These are phyloP conservation scores for Anoplolepis gracilipes DNA, from an alignment of 1,140 invertebrate genomes.

Conservation along the genomic window DNA sequence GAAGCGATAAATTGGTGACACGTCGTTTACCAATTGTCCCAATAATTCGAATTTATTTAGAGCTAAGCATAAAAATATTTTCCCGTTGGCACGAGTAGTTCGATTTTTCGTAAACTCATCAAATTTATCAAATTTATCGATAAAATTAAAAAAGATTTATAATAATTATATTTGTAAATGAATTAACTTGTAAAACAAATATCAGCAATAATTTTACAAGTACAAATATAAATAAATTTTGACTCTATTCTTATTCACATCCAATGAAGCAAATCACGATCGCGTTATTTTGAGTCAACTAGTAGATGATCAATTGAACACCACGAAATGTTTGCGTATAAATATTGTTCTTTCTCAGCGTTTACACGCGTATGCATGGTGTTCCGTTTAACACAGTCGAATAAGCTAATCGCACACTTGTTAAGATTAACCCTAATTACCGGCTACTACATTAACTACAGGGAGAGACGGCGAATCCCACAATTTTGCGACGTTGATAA, in stretches of 20 bases:
- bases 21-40: not conserved
- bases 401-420: conserved; percentile 38
- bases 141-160: not conserved
- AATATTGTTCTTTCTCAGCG: not conserved
- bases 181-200: conserved; percentile 1
- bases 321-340: not conserved
- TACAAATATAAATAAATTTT: not conserved
- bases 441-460: conserved; percentile 11
- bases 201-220: not conserved
- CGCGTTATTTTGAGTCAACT: not conserved
- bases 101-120: not conserved
- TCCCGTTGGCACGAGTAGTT: not conserved
- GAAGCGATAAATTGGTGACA: conserved; percentile 5
- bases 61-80: not conserved
- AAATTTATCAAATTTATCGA: not conserved
- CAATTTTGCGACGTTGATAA: conserved; percentile 31
- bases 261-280: not conserved
- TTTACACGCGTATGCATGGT: not conserved
- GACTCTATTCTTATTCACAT: not conserved
- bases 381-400: not conserved
- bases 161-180: not conserved
- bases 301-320: not conserved
- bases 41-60: not conserved
- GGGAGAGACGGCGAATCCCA: not conserved
- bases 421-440: conserved; percentile 20